A percentile compares a stretch with the other conserved stretches of the same genome.
Conservation (phyloP, 2,113 vertebrate genomes). For the Bungarus multicinctus region DNA sequence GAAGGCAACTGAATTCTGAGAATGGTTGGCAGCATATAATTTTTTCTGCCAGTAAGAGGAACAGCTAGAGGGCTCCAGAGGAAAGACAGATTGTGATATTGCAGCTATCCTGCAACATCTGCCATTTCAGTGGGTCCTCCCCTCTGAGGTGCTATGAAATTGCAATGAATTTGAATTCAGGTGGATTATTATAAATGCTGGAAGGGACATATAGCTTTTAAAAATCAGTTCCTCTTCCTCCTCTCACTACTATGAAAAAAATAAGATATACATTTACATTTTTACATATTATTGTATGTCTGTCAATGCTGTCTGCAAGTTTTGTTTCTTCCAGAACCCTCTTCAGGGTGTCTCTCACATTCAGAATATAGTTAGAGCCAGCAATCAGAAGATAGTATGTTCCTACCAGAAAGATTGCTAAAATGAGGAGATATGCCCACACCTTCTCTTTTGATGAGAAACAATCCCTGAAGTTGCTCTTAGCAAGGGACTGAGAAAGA, state of each 20-base stretch:
- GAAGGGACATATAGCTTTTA: background rate
- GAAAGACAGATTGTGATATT: background rate
- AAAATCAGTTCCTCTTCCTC: background rate
- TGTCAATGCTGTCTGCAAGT: background rate
- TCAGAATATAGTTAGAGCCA: background rate
- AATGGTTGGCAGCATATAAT: background rate
- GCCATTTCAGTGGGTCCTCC: background rate
- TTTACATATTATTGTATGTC: background rate
- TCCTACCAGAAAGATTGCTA: background rate
- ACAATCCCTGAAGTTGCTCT: background rate
- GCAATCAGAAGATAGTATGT: background rate
- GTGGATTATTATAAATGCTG: background rate
- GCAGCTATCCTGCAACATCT: background rate
- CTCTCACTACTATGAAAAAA: background rate
- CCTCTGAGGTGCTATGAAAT: background rate
- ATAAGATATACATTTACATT: background rate
- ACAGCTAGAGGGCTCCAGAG: background rate
- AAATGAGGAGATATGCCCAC: background rate
- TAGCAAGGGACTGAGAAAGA: background rate
- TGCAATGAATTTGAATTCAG: background rate
- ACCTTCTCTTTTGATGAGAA: background rate
- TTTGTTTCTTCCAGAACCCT: background rate
- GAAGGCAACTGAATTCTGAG: background rate
- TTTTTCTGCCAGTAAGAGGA: background rate
- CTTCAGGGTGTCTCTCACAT: background rate